Conservation (phyloP, 1,140 invertebrate genomes). For the Drosophila varians region DNA sequence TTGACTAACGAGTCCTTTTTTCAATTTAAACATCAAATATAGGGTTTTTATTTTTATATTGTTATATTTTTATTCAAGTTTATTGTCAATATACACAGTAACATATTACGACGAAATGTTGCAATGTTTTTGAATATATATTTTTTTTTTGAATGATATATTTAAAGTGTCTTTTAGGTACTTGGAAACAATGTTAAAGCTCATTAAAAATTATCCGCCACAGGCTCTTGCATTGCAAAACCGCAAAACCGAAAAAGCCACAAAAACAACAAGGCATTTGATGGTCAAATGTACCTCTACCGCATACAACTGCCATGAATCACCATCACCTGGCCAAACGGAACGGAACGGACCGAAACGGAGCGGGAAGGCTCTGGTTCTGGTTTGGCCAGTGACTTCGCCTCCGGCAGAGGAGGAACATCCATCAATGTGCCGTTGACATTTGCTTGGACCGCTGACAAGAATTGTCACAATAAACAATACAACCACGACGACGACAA, state of each 20-base stretch:
- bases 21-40: no score
- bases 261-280: constrained; percentile 45
- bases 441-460: constrained; percentile 77
- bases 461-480: constrained; percentile 82
- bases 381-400: constrained; percentile 12
- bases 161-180: no score
- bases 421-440: constrained; percentile 81
- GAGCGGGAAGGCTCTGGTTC: constrained; percentile 19
- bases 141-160: background rate
- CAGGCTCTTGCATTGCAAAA: constrained; percentile 34
- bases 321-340: constrained; percentile 70
- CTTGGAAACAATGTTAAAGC: constrained; percentile 37
- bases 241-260: constrained; percentile 32
- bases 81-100: background rate
- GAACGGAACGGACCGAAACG: background rate
- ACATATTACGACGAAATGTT: no score
- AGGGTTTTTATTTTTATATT: no score
- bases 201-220: constrained; percentile 58
- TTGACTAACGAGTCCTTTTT: no score
- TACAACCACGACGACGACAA: constrained; percentile 67
- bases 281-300: constrained; percentile 59
- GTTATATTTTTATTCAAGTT: no score
- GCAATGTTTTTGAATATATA: background rate
- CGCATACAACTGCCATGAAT: constrained; percentile 79
- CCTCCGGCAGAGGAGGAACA: constrained; percentile 53